A percentile compares a stretch with the other conserved stretches of the same genome.
These are phyloP conservation scores for Nyleta sp. DNA, from an alignment of 2,888 invertebrate genomes.

Conservation along the genomic window DNA sequence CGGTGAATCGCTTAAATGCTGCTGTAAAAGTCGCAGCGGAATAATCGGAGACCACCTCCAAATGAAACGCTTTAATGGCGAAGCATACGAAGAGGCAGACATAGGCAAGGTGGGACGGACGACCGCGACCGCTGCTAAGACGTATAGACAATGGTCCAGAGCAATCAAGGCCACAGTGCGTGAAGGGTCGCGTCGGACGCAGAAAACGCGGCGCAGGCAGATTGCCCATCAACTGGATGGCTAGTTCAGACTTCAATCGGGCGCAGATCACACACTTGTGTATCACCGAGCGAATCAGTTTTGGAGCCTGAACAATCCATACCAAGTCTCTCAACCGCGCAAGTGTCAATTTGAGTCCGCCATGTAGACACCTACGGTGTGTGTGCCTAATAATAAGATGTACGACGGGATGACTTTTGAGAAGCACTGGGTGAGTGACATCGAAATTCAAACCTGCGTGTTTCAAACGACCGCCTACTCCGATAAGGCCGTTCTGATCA, in stretches of 20 bases:
- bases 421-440: neutral
- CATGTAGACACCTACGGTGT: neutral
- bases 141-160: slow-evolving; percentile 62
- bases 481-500: neutral
- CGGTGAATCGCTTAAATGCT: slow-evolving; percentile 66
- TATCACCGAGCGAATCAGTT: slow-evolving; percentile 6
- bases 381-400: neutral
- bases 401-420: neutral
- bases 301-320: slow-evolving; percentile 9
- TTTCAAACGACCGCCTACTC: neutral
- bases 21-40: slow-evolving; percentile 67
- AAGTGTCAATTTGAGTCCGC: neutral
- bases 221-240: slow-evolving; percentile 12
- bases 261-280: slow-evolving; percentile 41
- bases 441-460: neutral
- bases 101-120: slow-evolving; percentile 63
- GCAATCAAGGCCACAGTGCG: slow-evolving; percentile 63
- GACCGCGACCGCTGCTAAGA: slow-evolving; percentile 39
- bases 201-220: slow-evolving; percentile 1
- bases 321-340: neutral
- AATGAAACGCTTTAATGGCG: slow-evolving; percentile 67
- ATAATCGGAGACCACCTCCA: slow-evolving; percentile 69
- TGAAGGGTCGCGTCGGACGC: neutral
- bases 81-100: slow-evolving; percentile 70
- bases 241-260: neutral